Evolutionary conservation across 2,113 vertebrate genomes (phyloP).

Genomic region (Phocoena sinus): DNA sequence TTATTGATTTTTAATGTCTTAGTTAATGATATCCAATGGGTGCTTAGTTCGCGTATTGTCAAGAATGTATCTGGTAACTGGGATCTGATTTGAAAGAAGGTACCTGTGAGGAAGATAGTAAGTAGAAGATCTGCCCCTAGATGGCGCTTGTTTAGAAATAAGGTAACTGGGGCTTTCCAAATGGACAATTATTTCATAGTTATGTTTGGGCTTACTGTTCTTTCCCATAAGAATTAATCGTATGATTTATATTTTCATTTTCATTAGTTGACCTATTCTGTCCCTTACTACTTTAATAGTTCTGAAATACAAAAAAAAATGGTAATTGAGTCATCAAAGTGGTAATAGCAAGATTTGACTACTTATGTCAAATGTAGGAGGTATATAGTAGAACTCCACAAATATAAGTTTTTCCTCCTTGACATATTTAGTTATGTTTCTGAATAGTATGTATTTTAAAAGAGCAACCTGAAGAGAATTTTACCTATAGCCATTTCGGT

Average conservation of each 20-base stretch:
- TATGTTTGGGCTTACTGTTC: neutral
- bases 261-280: neutral
- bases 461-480: neutral
- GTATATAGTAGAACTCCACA: neutral
- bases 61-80: neutral
- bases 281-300: neutral
- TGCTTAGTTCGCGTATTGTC: neutral
- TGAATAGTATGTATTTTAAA: neutral
- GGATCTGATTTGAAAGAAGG: neutral
- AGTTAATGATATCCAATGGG: neutral
- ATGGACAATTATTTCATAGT: neutral
- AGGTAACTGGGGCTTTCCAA: neutral
- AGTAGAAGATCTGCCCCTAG: neutral
- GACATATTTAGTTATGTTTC: neutral
- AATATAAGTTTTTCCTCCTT: neutral
- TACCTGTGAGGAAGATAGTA: neutral
- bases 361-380: neutral
- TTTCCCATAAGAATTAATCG: neutral
- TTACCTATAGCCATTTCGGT: neutral
- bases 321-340: neutral
- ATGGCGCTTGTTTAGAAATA: neutral
- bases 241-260: conserved; percentile 21
- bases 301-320: conserved; percentile 37
- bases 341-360: neutral
- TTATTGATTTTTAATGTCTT: neutral